Evolutionary conservation across 2,113 vertebrate species (phyloP).

Genomic region (Theristicus caerulescens): DNA sequence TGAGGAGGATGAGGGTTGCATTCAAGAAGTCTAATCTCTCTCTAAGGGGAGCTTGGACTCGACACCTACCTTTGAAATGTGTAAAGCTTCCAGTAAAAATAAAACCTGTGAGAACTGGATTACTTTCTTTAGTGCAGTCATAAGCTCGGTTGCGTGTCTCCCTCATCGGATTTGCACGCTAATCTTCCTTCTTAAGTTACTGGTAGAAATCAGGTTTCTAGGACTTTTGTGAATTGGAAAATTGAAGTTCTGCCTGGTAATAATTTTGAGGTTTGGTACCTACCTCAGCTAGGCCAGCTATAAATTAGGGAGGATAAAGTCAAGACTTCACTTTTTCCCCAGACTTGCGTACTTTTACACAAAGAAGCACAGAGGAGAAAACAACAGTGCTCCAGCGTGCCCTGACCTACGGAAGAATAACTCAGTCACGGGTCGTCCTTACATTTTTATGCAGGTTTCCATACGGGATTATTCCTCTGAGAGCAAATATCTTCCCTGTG

Average conservation of each 20-base stretch:
- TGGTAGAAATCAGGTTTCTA: slow-evolving; percentile 6
- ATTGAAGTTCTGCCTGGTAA: slow-evolving; percentile 17
- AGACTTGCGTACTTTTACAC: not conserved
- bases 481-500: not conserved
- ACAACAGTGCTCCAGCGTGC: not conserved
- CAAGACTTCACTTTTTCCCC: not conserved
- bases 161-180: not conserved
- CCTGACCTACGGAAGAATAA: not conserved
- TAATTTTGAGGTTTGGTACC: slow-evolving; percentile 44
- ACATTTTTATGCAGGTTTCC: not conserved
- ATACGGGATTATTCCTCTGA: not conserved
- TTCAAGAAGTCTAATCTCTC: not conserved
- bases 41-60: not conserved
- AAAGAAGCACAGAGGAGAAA: not conserved
- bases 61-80: not conserved
- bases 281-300: not conserved
- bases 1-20: not conserved
- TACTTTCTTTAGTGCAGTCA: not conserved
- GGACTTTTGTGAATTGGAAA: slow-evolving; percentile 17
- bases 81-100: slow-evolving; percentile 43
- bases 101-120: slow-evolving; percentile 4
- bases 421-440: not conserved
- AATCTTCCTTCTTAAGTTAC: slow-evolving; percentile 25
- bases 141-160: not conserved
- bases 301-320: not conserved